Evolutionary conservation across 1,140 invertebrate species (phyloP), one percentile per base, ranked within the genome.

Genomic region (Mactra quadrangularis): DNA sequence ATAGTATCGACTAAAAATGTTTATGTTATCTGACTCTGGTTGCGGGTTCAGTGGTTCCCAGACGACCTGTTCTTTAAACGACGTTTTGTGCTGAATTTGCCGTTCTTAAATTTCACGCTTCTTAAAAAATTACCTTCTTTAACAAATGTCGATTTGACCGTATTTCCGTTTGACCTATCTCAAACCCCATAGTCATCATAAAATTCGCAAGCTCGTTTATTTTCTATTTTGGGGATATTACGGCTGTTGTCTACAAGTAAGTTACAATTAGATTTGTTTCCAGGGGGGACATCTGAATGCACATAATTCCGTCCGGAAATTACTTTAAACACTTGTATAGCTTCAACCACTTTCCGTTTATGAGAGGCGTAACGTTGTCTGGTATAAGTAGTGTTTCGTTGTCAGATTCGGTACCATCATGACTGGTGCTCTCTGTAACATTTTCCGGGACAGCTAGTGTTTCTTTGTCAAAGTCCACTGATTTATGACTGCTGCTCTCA

Each of bases 231-330:
- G 1, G 3, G 1, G 0, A 53, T 31, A 35, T 71, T 71, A 1
- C 29, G 25, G 1, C 4, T 19, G 29, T 53, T 71, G 27, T 71
- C 68, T 52, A 71, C 68, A 33, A 53, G n/a, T 22, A 55, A 27
- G 68, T 33, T 52, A 33, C 68, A 71, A 47, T 71, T 53, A 6
- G 68, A 53, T 53, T 71, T 71, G 25, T 71, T n/a, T 22, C 68
- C 68, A 9, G 68, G 27, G 7, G 68, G 68, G n/a, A 71, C 68
- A n/a, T 71, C 13, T 19, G 1, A 4, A 19, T 71, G 68, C 19
- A 52, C 68, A 19, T 33, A 11, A 27, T 71, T 31, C n/a, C 17
- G n/a, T 1, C 17, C 4, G 1, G 2, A 19, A 27, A 68, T 47
- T 25, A 68, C 3, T 25, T 68, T 11, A 19, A 27, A 68, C 22